Conservation (phyloP, 2,888 invertebrate genomes). For the Dexiosoma caninum region DNA sequence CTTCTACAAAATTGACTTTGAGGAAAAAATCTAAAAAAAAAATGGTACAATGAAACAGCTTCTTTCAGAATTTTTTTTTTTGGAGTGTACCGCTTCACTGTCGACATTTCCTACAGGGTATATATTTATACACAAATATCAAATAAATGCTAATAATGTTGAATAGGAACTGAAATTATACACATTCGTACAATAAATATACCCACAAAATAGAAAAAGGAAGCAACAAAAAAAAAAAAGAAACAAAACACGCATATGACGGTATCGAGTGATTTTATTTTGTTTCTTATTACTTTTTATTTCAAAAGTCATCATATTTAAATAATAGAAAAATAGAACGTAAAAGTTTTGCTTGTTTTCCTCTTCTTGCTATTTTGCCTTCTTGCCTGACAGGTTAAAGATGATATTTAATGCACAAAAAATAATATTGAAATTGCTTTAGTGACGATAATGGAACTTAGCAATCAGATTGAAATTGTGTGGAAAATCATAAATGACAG, state of each 20-base stretch:
- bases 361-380: no score
- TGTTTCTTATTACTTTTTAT: slow-evolving; percentile 11
- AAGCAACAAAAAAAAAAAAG: no score
- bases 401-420: not conserved
- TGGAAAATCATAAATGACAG: not conserved
- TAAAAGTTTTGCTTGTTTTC: no score
- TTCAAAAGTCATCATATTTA: not conserved
- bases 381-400: not conserved
- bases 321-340: not conserved
- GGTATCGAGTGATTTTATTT: slow-evolving; percentile 16
- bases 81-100: no score
- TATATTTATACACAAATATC: not conserved
- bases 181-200: not conserved
- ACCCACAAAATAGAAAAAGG: not conserved
- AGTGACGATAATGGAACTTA: not conserved
- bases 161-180: slow-evolving; percentile 17
- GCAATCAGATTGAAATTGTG: not conserved
- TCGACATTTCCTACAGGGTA: no score
- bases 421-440: not conserved
- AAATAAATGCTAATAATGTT: slow-evolving; percentile 32
- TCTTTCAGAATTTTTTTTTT: no score
- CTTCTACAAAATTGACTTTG: no score
- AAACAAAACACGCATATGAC: no score
- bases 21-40: no score
- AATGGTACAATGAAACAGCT: no score